Base-by-base conservation (phyloP, 2,797 vertebrate genomes). In the Carapus acus region DNA sequence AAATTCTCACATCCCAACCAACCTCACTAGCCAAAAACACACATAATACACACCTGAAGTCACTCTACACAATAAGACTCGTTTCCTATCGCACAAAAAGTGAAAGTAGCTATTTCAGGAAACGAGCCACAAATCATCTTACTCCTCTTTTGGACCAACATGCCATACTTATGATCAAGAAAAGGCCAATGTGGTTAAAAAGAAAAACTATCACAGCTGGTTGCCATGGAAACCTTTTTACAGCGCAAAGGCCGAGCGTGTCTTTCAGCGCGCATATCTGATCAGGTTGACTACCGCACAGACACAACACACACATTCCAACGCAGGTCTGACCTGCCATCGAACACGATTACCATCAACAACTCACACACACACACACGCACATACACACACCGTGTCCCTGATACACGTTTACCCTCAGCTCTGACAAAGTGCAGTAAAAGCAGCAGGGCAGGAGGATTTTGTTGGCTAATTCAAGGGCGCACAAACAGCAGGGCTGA, bases 381-480 rank as follows among this genome's bases (percentile, higher is more conserved):
- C 40, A 55, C 37, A 50, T 4, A 9, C 40, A 36, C 31, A 15
- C 20, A 46, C 7, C 49, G 17, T 19, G 49, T 60, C 40, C 23
- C 16, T 54, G 14, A 17, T 29, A 47, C 34, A 47, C 27, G n/a
- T 27, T 9, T 27, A 7, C 20, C 41, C 46, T 11, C 23, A 52
- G 27, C 12, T 46, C 38, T 22, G 33, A 19, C 12, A 8, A 21
- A 43, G 67, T 29, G 55, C 27, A 54, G 45, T 58, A 23, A 24
- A 43, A 46, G 67, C 43, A 53, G 47, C 8, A 1, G 21, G 39
- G 55, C 0, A 20, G 24, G 51, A 12, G 19, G 16, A 24, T 71
- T 65, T 67, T 43, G 47, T 54, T 36, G 44, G 17, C 60, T 55
- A 68, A 61, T 73, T 39, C 49, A n/a, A 52, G 60, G 58, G 53